These are phyloP conservation scores for Lanius collurio DNA, from an alignment of 2,113 vertebrate species.

Conservation along the genomic window DNA sequence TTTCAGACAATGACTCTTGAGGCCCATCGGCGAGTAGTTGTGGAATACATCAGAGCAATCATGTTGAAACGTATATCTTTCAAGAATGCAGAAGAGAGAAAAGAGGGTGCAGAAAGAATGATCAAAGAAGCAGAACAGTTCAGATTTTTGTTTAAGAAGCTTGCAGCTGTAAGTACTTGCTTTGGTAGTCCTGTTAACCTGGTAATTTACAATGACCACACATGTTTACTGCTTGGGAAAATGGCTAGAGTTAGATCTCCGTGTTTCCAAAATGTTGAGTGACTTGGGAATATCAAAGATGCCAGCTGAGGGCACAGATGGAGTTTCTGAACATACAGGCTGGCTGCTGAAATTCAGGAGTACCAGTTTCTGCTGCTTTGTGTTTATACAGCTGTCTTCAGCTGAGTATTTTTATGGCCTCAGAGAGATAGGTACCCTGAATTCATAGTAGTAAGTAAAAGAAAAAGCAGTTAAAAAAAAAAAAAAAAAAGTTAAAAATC, in stretches of 20 bases:
- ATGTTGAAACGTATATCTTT: slow-evolving; percentile 96
- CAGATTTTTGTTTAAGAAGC: slow-evolving; percentile 90
- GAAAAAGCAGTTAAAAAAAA: neutral
- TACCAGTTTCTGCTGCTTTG: neutral
- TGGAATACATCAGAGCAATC: slow-evolving; percentile 93
- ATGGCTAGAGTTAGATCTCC: neutral
- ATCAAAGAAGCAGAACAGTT: slow-evolving; percentile 93
- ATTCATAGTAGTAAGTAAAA: neutral
- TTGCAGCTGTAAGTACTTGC: slow-evolving; percentile 76
- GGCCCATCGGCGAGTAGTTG: slow-evolving; percentile 89
- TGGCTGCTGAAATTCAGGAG: neutral
- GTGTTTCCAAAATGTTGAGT: neutral
- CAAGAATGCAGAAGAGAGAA: slow-evolving; percentile 89
- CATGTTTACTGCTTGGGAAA: neutral
- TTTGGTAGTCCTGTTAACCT: neutral
- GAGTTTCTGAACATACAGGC: neutral
- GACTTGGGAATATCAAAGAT: neutral
- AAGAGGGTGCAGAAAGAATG: slow-evolving; percentile 94
- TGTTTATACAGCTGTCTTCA: neutral
- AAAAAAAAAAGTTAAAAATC: neutral
- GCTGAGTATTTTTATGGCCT: neutral
- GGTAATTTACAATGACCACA: neutral
- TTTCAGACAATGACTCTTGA: slow-evolving; percentile 89
- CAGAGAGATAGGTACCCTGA: neutral
- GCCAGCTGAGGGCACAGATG: neutral